Conservation (phyloP, 1,140 invertebrate genomes). For the Lepidurus apus region DNA sequence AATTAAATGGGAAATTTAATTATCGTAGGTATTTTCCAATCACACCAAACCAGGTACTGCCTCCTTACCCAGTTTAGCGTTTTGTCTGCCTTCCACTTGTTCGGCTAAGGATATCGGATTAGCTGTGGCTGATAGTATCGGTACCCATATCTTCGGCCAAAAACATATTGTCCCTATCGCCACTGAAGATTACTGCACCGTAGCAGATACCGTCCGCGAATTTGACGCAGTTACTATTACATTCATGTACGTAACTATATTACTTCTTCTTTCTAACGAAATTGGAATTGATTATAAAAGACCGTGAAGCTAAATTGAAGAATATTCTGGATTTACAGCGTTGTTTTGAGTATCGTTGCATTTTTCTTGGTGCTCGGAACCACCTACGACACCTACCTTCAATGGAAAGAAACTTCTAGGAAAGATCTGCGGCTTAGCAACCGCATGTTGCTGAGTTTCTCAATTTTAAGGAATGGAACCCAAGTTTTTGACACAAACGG, state of each 20-base stretch:
- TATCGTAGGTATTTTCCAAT: neutral
- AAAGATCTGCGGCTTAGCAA: neutral
- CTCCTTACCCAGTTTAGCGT: neutral
- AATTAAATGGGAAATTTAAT: neutral
- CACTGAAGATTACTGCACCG: slow-evolving; percentile 28
- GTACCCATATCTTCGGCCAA: neutral
- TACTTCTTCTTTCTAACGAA: neutral
- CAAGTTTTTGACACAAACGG: slow-evolving; percentile 36
- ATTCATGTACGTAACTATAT: slow-evolving; percentile 23
- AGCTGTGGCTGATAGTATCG: slow-evolving; percentile 22
- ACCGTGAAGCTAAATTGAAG: neutral
- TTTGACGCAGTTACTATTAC: slow-evolving; percentile 28
- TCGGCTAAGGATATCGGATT: neutral
- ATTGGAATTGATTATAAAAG: neutral
- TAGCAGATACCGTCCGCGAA: neutral
- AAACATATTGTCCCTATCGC: slow-evolving; percentile 5
- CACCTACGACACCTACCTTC: neutral
- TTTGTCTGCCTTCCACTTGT: slow-evolving; percentile 26
- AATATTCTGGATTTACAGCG: neutral
- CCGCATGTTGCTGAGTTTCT: slow-evolving; percentile 22
- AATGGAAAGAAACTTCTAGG: neutral
- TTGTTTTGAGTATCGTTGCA: neutral
- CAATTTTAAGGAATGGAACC: slow-evolving; percentile 17
- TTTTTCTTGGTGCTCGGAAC: neutral
- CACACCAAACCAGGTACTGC: neutral